phyloP scores from a whole-genome alignment of 2,888 invertebrate genomes.

The Drosophila ochracea region DNA sequence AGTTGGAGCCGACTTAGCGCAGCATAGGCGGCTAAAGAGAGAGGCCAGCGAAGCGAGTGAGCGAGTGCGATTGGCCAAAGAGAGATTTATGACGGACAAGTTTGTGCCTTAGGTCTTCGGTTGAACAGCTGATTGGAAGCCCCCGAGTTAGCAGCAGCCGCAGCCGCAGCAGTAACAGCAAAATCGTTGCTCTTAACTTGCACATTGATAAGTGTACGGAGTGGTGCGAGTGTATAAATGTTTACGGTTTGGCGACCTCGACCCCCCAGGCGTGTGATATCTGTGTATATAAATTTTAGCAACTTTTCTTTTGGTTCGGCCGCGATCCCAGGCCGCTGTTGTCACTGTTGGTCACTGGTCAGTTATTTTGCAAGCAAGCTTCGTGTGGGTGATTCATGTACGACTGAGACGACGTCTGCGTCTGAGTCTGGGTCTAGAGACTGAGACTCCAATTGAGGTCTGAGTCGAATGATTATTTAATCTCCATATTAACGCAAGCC shows the following conservation, averaged over 20 bases:
- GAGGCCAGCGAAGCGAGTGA: constrained; percentile 24
- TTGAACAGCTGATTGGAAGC: constrained; percentile 73
- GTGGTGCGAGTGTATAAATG: constrained; percentile 50
- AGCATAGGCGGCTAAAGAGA: constrained; percentile 20
- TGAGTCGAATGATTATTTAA: constrained; percentile 68
- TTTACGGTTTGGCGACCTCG: constrained; percentile 77
- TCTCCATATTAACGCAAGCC: constrained; percentile 73
- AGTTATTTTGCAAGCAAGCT: constrained; percentile 53
- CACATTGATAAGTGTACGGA: constrained; percentile 66
- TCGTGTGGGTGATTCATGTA: constrained; percentile 60
- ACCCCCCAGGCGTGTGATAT: constrained; percentile 73
- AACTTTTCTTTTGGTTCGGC: constrained; percentile 59
- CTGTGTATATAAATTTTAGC: constrained; percentile 65
- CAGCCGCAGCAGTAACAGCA: constrained; percentile 16
- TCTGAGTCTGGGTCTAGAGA: constrained; percentile 31
- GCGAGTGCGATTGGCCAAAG: constrained; percentile 49
- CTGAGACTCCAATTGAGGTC: constrained; percentile 41
- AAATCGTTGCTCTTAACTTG: constrained; percentile 46
- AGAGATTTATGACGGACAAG: constrained; percentile 76
- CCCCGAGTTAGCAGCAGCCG: constrained; percentile 29
- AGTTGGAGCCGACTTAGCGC: constrained; percentile 29
- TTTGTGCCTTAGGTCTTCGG: constrained; percentile 76
- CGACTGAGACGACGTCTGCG: constrained; percentile 17
- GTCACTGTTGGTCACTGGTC: constrained; percentile 54
- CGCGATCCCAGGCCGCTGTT: constrained; percentile 38